Evolutionary conservation across 2,797 vertebrate genomes (phyloP), one percentile per base, ranked within the genome.

Genomic region (Ciconia nigra): DNA sequence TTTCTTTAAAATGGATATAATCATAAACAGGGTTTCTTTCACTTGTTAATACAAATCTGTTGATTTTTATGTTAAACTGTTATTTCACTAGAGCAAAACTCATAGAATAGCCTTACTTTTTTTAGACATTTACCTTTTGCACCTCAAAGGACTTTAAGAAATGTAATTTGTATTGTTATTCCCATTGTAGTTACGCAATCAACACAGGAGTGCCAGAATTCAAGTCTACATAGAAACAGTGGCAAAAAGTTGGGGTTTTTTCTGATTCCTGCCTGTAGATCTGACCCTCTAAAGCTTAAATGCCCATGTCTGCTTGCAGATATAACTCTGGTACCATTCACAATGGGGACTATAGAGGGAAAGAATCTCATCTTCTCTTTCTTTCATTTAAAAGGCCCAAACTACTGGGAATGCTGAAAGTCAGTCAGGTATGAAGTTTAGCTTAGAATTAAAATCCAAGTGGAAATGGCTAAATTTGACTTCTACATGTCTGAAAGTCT

Each of bases 261-360:
- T 28, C 12, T 66, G 10, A 31, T 61, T 82, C 13, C 49, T 74
- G 13, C 13, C 18, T 73, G 5, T 62, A 66, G 78, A 78, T n/a
- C 5, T 71, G n/a, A 47, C 9, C 7, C 3, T 87, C 18, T 66
- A 54, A 51, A 10, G 4, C 31, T 59, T 44, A 84, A 83, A 11
- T 57, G 71, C 3, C 28, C 1, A 1, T 37, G 8, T 52, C 41
- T 78, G 9, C 33, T 57, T 95, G 17, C 39, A 72, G 41, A 13
- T 49, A 21, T 18, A 72, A 13, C 18, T 61, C 15, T 51, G 54
- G 11, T 66, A 42, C 13, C 28, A 7, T 46, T 78, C 33, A 37
- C 7, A 54, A 2, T 4, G 0, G 0, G 9, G 9, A 24, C 28
- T 46, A 24, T 0, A 55, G 22, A 80, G 17, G 18, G 17, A 46